phyloP scores from a whole-genome alignment of 2,888 invertebrate genomes.

The Tetragonula carbonaria region DNA sequence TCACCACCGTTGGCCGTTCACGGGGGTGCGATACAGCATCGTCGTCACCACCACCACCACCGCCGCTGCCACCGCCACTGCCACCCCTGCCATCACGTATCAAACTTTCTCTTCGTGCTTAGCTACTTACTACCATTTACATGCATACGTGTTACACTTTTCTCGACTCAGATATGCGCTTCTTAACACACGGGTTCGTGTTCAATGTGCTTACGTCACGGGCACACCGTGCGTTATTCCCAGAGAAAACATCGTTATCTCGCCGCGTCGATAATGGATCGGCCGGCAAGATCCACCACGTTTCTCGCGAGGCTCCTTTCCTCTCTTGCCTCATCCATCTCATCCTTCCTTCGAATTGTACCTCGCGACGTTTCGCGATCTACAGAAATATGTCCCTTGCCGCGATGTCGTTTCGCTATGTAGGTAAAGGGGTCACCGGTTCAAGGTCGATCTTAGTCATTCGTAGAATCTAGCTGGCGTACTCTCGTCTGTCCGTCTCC shows the following conservation, averaged over 20 bases:
- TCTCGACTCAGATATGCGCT: not conserved
- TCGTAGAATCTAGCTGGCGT: slow-evolving; percentile 13
- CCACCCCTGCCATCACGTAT: slow-evolving; percentile 17
- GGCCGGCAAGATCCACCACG: not conserved
- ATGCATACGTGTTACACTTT: not conserved
- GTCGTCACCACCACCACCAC: slow-evolving; percentile 16
- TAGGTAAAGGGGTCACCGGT: slow-evolving; percentile 60
- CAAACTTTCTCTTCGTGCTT: slow-evolving; percentile 21
- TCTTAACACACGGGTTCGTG: not conserved
- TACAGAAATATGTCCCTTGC: not conserved
- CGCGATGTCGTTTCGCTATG: slow-evolving; percentile 41
- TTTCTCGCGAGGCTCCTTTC: not conserved
- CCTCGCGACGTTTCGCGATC: not conserved
- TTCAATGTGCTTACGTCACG: not conserved
- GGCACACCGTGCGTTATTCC: not conserved
- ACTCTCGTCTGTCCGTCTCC: not conserved
- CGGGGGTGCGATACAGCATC: slow-evolving; percentile 49
- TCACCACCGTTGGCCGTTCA: slow-evolving; percentile 31
- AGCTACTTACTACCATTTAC: not conserved
- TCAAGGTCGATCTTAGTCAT: slow-evolving; percentile 47
- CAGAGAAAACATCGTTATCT: not conserved
- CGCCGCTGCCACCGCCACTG: not conserved
- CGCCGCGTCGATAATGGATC: not conserved
- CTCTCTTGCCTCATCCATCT: not conserved
- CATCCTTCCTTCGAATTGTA: not conserved